A percentile compares a stretch with the other conserved stretches of the same genome.
Evolutionary conservation across 2,888 invertebrate genomes (phyloP).

Genomic region (Holacanthella duospinosa): DNA sequence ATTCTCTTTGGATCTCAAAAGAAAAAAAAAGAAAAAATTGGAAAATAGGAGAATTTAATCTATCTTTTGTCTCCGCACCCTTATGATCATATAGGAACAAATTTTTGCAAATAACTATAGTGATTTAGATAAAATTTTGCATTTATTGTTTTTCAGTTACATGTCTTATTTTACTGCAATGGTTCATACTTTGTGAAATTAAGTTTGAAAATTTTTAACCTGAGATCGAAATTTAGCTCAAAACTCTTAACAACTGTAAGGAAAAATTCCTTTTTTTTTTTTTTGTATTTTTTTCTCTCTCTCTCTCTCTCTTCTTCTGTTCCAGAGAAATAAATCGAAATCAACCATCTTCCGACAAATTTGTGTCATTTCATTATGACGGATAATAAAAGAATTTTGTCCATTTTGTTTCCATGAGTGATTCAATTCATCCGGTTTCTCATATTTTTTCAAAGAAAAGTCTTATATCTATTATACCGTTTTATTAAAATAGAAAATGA

Average conservation of each 20-base stretch:
- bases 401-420: neutral
- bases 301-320: too few relatives aligned
- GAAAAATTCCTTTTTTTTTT: conserved; percentile 8
- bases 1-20: conserved; percentile 23
- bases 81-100: too few relatives aligned
- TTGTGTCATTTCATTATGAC: conserved; percentile 8
- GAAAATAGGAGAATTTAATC: conserved; percentile 38
- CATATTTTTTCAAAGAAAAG: neutral
- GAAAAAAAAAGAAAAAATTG: conserved; percentile 8
- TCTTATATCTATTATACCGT: neutral
- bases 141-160: too few relatives aligned
- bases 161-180: too few relatives aligned
- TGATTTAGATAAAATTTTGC: too few relatives aligned
- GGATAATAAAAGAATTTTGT: conserved; percentile 10
- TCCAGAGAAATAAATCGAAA: conserved; percentile 12
- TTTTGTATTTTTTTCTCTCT: too few relatives aligned
- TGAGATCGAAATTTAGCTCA: too few relatives aligned
- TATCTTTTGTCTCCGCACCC: conserved; percentile 25
- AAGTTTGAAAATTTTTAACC: too few relatives aligned
- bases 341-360: too few relatives aligned
- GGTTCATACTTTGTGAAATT: too few relatives aligned
- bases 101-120: too few relatives aligned
- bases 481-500: neutral
- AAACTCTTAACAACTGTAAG: too few relatives aligned
- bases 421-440: neutral